Evolutionary conservation across 1,140 invertebrate species (phyloP).

Genomic region (Parasteatoda tepidariorum): DNA sequence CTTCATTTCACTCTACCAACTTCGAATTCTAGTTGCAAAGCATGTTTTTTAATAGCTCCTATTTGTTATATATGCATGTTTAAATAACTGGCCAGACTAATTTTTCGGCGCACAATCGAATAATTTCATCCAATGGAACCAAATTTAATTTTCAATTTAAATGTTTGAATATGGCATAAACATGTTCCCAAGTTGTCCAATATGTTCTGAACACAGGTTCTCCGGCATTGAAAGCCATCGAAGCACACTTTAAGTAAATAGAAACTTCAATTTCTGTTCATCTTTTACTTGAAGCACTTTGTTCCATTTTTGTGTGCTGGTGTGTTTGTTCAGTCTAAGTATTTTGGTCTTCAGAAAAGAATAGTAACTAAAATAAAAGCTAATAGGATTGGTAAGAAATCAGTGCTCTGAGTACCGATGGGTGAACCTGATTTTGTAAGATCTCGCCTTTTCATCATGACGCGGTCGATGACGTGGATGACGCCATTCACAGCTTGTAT

Average conservation of each 20-base stretch:
- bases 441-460: slow-evolving; percentile 84
- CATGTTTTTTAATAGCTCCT: too few relatives aligned
- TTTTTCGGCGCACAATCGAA: too few relatives aligned
- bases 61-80: too few relatives aligned
- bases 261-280: neutral
- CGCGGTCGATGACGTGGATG: slow-evolving; percentile 89
- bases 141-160: too few relatives aligned
- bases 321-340: slow-evolving; percentile 7
- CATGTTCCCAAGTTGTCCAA: neutral
- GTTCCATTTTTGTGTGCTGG: neutral
- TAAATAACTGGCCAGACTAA: too few relatives aligned
- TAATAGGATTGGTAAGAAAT: neutral
- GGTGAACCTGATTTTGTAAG: slow-evolving; percentile 70
- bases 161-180: too few relatives aligned
- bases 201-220: slow-evolving; percentile 22
- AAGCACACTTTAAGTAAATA: slow-evolving; percentile 20
- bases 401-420: neutral
- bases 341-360: slow-evolving; percentile 45
- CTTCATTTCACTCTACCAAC: too few relatives aligned
- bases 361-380: slow-evolving; percentile 24
- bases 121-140: too few relatives aligned
- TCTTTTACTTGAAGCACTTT: neutral
- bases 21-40: too few relatives aligned
- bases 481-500: slow-evolving; percentile 93
- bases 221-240: neutral